Base-by-base conservation (phyloP, 2,113 vertebrate genomes). In the Malurus alboscapulatus region DNA sequence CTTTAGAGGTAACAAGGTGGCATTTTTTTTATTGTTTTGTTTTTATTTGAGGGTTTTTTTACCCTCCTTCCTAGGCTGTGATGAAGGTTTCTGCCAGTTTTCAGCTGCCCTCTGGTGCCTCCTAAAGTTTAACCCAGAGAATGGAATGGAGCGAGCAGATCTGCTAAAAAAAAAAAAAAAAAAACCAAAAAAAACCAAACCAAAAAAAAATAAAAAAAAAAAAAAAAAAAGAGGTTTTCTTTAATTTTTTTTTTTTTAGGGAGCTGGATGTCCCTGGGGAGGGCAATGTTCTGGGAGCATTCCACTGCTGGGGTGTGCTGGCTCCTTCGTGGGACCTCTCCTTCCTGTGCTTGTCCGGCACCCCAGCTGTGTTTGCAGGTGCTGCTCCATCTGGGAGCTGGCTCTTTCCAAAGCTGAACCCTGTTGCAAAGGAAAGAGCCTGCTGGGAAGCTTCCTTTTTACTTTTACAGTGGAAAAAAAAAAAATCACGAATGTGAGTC, bases 71-170 rank as follows among this genome's bases (percentile, higher is more conserved):
- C 63, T 45, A 92, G 84, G 94, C 57, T 95, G 36, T 44, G 90
- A 51, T 87, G 90, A 89, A 94, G 84, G 87, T 79, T 93, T 59
- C 58, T 59, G 73, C 38, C 85, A 84, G 84, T 59, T 95, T 96
- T 93, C 85, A 96, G 94, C 87, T 95, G 94, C 84, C 93, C 96
- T 96, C 92, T 96, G 95, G 94, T 95, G 88, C 95, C 96, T 97
- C 95, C 94, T 96, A 97, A 97, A 96, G 95, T 87, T 95, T 93
- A 94, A 90, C 66, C 90, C 86, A 86, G 93, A 95, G 88, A 95
- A 94, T 75, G 86, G 92, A 96, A 78, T 2, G 16, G 59, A 88
- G 61, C 0, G 26, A 88, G 40, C 69, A 54, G 54, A 86, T 61
- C 55, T 34, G 34, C 34, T 34, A 34, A 34, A 34, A 34, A 34